Evolutionary conservation across 2,888 invertebrate species (phyloP).

Genomic region (Philaethria dido): DNA sequence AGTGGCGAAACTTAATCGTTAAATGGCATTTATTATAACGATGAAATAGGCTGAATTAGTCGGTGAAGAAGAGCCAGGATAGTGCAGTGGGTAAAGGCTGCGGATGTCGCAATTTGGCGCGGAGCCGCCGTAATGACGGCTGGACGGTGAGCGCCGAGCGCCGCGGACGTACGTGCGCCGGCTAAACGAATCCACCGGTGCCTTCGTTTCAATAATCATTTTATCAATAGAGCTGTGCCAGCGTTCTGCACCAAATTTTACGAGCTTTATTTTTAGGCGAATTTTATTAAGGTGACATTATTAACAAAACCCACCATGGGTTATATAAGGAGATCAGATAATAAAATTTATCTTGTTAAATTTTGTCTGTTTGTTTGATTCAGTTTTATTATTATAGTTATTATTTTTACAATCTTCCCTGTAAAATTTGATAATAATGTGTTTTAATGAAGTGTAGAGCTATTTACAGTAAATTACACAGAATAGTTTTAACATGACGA

Average conservation of each 20-base stretch:
- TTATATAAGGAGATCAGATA: not conserved
- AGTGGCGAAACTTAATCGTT: conserved; percentile 20
- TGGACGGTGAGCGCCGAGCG: conserved; percentile 44
- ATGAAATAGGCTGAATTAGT: conserved; percentile 45
- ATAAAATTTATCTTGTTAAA: not conserved
- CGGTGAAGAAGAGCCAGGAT: conserved; percentile 41
- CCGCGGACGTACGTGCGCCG: conserved; percentile 66
- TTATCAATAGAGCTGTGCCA: conserved; percentile 44
- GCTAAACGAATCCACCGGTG: conserved; percentile 53
- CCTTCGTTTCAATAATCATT: conserved; percentile 49
- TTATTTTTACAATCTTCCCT: too few species aligned
- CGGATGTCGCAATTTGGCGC: conserved; percentile 77
- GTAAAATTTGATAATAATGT: not conserved
- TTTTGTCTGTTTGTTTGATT: not conserved
- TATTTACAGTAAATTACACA: not conserved
- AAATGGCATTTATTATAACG: conserved; percentile 40
- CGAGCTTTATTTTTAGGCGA: conserved; percentile 10
- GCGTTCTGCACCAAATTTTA: conserved; percentile 28
- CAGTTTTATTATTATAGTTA: too few species aligned
- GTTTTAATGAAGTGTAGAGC: not conserved
- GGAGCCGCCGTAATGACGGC: conserved; percentile 68
- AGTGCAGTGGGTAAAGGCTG: conserved; percentile 50
- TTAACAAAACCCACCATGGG: not conserved
- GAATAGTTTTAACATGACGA: conserved; percentile 16
- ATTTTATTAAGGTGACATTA: not conserved